Base-by-base conservation (phyloP, 2,888 invertebrate species). In the Cerastoderma edule region DNA sequence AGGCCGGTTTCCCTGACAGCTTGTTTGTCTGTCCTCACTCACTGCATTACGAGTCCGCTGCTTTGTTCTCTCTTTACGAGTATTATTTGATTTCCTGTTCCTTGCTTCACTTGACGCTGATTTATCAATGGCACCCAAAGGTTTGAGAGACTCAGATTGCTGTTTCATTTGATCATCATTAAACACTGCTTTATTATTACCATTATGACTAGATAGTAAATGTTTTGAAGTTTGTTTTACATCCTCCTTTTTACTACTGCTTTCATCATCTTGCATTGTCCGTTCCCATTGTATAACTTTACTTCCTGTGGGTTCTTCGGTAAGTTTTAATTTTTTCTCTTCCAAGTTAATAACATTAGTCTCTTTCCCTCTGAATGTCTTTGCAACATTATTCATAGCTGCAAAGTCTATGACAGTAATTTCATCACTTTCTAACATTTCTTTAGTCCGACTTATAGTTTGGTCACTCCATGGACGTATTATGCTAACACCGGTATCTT, bases 381-480 rank as follows among this genome's bases (percentile, higher is more conserved):
- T 81, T 60, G 81, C 75, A 2, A 78, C 78, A 71, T 81, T 81
- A 35, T 78, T 78, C 81, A 81, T 81, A n/a, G 76, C 73, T 35
- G 78, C 81, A 75, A 81, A 78, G 64, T 81, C 81, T 71, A 81
- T 73, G 24, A 81, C 81, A 60, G 81, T 81, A 24, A 81, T 81
- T 65, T 81, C 81, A 73, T 78, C 81, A 81, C 78, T 81, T 53
- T 78, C 81, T 33, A 81, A 44, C 81, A 81, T 81, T 66, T 81
- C 78, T 64, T 81, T 84, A 19, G 80, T 80, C 57, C 77, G 67
- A 66, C 75, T 80, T 16, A 84, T 80, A 32, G 78, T 80, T 73
- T 84, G 83, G 65, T 80, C 79, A 75, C 81, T 84, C 76, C 82
- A 78, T 1, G 83, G 80, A 39, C 85, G 48, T 35, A 83, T 74